Percentiles rank a stretch among this genome's conserved stretches.
These are phyloP conservation scores for Brachionus paranguensis DNA, from an alignment of 1,140 invertebrate genomes.

Conservation along the genomic window DNA sequence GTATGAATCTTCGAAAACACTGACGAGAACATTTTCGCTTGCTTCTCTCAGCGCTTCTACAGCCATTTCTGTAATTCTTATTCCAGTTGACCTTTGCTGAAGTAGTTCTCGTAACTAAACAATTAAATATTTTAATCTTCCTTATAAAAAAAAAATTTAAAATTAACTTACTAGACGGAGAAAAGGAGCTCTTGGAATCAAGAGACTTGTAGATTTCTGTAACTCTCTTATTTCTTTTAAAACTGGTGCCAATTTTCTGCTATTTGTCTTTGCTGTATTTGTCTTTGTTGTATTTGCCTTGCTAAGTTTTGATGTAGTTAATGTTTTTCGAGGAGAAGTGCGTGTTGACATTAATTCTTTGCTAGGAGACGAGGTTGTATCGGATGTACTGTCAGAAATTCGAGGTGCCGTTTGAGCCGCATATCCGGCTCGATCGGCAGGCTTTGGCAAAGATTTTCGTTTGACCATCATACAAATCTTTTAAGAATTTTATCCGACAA, in stretches of 20 bases:
- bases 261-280: background rate
- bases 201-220: constrained; percentile 30
- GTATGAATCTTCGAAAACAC: constrained; percentile 32
- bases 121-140: background rate
- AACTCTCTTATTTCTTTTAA: constrained; percentile 14
- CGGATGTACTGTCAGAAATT: background rate
- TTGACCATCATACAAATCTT: constrained; percentile 11
- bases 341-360: background rate
- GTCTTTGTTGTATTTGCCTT: background rate
- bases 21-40: constrained; percentile 7
- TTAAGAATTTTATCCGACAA: background rate
- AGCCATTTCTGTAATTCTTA: constrained; percentile 30
- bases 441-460: constrained; percentile 33
- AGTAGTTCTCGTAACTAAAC: background rate
- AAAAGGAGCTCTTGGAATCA: constrained; percentile 37
- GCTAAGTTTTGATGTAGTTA: background rate
- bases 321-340: background rate
- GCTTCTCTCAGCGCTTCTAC: constrained; percentile 30
- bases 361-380: background rate
- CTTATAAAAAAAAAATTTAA: background rate
- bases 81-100: background rate
- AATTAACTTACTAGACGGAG: background rate
- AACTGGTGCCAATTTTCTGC: background rate
- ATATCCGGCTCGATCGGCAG: background rate
- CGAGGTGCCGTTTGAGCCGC: background rate